Evolutionary conservation across 2,797 vertebrate species (phyloP).

Genomic region (Cryptoblepharus egeriae): DNA sequence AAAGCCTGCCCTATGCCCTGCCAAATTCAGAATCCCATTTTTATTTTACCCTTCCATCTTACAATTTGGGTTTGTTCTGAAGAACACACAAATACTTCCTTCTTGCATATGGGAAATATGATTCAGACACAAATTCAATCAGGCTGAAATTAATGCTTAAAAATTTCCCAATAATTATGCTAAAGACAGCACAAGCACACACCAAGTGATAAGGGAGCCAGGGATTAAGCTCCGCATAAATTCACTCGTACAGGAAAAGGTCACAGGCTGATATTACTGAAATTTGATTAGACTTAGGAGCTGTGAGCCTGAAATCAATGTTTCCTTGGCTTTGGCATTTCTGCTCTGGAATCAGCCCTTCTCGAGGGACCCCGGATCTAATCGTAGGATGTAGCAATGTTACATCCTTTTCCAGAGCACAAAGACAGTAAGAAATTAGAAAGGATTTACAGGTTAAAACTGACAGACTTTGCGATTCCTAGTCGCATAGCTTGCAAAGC

Average conservation of each 20-base stretch:
- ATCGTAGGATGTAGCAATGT: slow-evolving; percentile 49
- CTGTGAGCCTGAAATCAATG: slow-evolving; percentile 69
- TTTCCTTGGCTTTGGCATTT: slow-evolving; percentile 62
- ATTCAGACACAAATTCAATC: slow-evolving; percentile 70
- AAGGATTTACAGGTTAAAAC: slow-evolving; percentile 67
- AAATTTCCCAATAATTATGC: slow-evolving; percentile 69
- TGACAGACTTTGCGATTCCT: slow-evolving; percentile 61
- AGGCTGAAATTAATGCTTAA: slow-evolving; percentile 63
- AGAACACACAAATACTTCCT: neutral
- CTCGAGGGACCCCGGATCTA: slow-evolving; percentile 57
- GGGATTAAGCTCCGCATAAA: slow-evolving; percentile 74
- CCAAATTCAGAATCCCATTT: neutral
- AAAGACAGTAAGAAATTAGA: slow-evolving; percentile 66
- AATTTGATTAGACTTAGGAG: slow-evolving; percentile 79
- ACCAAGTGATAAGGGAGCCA: slow-evolving; percentile 57
- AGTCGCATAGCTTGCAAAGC: slow-evolving; percentile 37
- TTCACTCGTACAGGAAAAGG: slow-evolving; percentile 79
- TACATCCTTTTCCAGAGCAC: slow-evolving; percentile 58
- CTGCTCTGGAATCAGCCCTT: slow-evolving; percentile 49
- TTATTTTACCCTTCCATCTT: neutral
- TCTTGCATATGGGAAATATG: slow-evolving; percentile 9
- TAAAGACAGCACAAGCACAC: slow-evolving; percentile 52
- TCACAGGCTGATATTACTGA: slow-evolving; percentile 74
- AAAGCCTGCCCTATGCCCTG: slow-evolving; percentile 13
- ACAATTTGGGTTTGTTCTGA: neutral